Percentiles rank a stretch among this genome's conserved stretches.
These are phyloP conservation scores for Romanogobio albipinnatus DNA, from an alignment of 2,113 vertebrate species.

Conservation along the genomic window DNA sequence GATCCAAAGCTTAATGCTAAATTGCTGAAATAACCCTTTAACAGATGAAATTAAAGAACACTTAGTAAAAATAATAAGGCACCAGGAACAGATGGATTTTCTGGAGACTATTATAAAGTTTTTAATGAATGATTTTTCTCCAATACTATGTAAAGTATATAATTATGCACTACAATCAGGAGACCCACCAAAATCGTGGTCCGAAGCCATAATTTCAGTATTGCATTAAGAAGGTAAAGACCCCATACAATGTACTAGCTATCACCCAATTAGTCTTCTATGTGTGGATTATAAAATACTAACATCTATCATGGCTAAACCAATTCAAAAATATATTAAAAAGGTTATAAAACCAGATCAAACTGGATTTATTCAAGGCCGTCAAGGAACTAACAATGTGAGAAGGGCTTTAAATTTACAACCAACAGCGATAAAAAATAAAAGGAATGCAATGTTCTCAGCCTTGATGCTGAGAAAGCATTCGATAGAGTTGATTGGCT, in stretches of 20 bases:
- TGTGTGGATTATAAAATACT: constrained; percentile 21
- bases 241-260: neutral
- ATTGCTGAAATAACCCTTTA: no score
- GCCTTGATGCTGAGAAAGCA: neutral
- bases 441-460: constrained; percentile 22
- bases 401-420: neutral
- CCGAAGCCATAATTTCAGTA: constrained; percentile 3
- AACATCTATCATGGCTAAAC: neutral
- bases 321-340: no score
- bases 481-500: no score
- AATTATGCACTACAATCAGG: neutral
- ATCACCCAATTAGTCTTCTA: constrained; percentile 11
- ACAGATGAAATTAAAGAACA: no score
- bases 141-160: constrained; percentile 6
- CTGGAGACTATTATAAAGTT: no score
- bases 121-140: neutral
- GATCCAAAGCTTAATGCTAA: no score
- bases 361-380: no score
- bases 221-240: constrained; percentile 6
- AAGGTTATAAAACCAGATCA: no score
- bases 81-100: no score
- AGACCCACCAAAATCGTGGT: constrained; percentile 4
- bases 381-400: neutral
- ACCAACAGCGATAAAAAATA: neutral
- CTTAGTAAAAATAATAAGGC: no score